Evolutionary conservation across 2,888 invertebrate genomes (phyloP).

Genomic region (Macrophya annulata): DNA sequence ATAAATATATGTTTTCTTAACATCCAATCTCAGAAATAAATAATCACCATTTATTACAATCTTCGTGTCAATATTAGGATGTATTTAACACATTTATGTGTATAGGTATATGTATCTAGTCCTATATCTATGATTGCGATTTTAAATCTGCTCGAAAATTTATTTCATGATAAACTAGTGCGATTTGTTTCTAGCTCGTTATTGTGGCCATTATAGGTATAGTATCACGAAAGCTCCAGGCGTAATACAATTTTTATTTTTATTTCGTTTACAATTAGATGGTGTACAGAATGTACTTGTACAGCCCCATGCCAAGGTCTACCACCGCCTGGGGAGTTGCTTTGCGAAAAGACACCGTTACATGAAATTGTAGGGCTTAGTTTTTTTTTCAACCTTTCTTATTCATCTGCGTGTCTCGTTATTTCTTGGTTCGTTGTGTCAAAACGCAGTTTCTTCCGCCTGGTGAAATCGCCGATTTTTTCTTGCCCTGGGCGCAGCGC

Average conservation of each 20-base stretch:
- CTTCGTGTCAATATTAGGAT: not conserved
- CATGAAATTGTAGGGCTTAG: constrained; percentile 20
- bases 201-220: not conserved
- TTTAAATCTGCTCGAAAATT: not conserved
- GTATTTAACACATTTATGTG: not conserved
- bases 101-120: not conserved
- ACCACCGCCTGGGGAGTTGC: not conserved
- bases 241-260: not conserved
- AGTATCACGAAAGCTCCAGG: not conserved
- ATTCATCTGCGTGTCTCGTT: constrained; percentile 42
- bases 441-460: not conserved
- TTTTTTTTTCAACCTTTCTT: constrained; percentile 30
- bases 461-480: not conserved
- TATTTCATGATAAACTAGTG: not conserved
- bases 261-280: not conserved
- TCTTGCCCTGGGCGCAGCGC: not conserved
- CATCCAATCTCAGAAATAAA: not conserved
- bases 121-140: not conserved
- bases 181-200: not conserved
- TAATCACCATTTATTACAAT: not conserved
- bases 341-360: constrained; percentile 28
- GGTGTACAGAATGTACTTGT: not conserved
- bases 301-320: constrained; percentile 27
- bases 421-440: constrained; percentile 25
- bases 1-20: not conserved